phyloP scores from a whole-genome alignment of 2,113 vertebrate species.

The Oostethus manadensis region DNA sequence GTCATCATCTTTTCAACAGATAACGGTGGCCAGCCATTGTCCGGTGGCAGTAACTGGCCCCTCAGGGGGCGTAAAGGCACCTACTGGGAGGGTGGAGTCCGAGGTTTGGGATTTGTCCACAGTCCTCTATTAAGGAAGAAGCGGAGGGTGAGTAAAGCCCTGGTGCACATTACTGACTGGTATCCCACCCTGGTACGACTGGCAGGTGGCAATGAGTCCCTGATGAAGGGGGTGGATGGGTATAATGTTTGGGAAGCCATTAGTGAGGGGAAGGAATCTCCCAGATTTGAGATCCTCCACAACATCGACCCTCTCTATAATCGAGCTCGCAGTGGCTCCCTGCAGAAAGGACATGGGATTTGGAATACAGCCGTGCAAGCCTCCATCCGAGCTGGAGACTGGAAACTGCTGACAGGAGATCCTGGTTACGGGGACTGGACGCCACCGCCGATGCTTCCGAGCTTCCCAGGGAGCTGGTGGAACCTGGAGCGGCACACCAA shows the following conservation, averaged over 20 bases:
- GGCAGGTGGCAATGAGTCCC: constrained; percentile 82
- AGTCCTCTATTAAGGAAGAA: constrained; percentile 87
- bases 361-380: constrained; percentile 95
- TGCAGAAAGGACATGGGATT: constrained; percentile 81
- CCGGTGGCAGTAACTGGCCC: constrained; percentile 94
- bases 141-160: constrained; percentile 79
- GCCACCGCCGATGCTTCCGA: constrained; percentile 83
- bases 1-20: constrained; percentile 92
- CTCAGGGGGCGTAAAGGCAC: constrained; percentile 94
- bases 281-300: constrained; percentile 88
- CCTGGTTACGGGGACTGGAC: constrained; percentile 96
- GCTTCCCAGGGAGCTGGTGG: constrained; percentile 90
- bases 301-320: constrained; percentile 96
- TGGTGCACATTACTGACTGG: constrained; percentile 97
- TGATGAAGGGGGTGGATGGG: constrained; percentile 79
- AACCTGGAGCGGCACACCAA: constrained; percentile 83
- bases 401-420: constrained; percentile 94
- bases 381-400: constrained; percentile 87
- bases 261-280: constrained; percentile 86
- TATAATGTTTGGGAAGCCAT: constrained; percentile 88
- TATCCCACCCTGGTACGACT: constrained; percentile 88
- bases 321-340: constrained; percentile 80
- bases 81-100: constrained; percentile 94
- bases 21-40: constrained; percentile 92
- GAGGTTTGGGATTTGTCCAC: constrained; percentile 91